These are phyloP conservation scores for Oligia strigilis DNA, from an alignment of 2,888 invertebrate species.

Conservation along the genomic window DNA sequence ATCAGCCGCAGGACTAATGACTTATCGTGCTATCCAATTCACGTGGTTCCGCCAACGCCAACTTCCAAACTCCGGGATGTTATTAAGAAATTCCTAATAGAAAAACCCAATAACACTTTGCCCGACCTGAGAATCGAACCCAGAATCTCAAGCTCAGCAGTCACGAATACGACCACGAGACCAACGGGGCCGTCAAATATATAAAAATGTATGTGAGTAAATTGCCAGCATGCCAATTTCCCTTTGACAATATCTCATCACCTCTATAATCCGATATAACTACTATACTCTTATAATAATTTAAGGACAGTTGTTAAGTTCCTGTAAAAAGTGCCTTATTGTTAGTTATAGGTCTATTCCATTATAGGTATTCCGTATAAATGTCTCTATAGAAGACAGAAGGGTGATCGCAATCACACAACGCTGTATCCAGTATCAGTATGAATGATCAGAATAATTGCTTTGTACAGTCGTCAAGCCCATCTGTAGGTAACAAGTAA, in stretches of 20 bases:
- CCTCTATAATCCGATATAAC: background rate
- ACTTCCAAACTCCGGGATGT: no score
- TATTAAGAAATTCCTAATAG: background rate
- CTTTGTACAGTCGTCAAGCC: conserved; percentile 30
- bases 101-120: background rate
- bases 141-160: background rate
- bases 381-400: background rate
- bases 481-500: conserved; percentile 37
- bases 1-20: background rate
- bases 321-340: background rate
- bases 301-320: background rate
- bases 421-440: conserved; percentile 13
- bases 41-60: background rate
- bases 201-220: background rate
- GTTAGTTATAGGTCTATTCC: background rate
- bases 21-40: background rate
- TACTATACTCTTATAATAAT: background rate
- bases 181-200: background rate
- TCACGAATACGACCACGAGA: background rate
- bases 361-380: background rate
- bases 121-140: background rate
- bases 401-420: background rate
- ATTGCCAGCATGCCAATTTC: background rate
- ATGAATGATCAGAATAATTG: conserved; percentile 31
- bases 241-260: background rate